phyloP scores from a whole-genome alignment of 2,113 vertebrate species.

The Hiodon alosoides region DNA sequence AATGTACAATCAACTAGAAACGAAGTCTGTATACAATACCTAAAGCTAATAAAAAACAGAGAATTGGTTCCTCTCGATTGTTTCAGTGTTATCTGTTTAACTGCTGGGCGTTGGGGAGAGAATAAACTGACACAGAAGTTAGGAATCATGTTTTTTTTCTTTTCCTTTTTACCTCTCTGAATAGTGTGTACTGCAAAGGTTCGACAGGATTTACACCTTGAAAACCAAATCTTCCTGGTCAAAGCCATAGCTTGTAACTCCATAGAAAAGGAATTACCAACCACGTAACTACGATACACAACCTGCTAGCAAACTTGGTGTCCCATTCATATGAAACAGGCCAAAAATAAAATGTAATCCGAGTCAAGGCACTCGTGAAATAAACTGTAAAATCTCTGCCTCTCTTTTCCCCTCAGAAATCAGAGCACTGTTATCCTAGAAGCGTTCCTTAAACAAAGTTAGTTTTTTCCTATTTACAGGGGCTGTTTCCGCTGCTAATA shows the following conservation, averaged over 20 bases:
- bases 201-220: conserved; percentile 14
- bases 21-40: too few species aligned
- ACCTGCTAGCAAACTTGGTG: too few species aligned
- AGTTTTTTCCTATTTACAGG: background rate
- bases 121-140: conserved; percentile 3
- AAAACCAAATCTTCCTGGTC: background rate
- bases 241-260: background rate
- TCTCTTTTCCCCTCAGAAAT: conserved; percentile 1
- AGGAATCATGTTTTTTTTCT: background rate
- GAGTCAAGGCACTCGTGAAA: background rate
- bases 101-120: background rate
- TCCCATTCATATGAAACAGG: too few species aligned
- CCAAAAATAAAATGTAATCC: too few species aligned
- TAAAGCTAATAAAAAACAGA: too few species aligned
- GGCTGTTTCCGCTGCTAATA: background rate
- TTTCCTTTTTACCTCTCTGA: background rate
- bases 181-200: background rate
- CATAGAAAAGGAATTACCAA: conserved; percentile 15
- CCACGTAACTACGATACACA: background rate
- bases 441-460: background rate
- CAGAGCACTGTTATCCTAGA: background rate
- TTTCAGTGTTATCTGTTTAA: background rate
- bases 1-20: too few species aligned
- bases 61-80: background rate
- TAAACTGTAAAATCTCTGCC: conserved; percentile 14